Evolutionary conservation across 2,888 invertebrate genomes (phyloP).

Genomic region (Scrobipalpa atriplicella): DNA sequence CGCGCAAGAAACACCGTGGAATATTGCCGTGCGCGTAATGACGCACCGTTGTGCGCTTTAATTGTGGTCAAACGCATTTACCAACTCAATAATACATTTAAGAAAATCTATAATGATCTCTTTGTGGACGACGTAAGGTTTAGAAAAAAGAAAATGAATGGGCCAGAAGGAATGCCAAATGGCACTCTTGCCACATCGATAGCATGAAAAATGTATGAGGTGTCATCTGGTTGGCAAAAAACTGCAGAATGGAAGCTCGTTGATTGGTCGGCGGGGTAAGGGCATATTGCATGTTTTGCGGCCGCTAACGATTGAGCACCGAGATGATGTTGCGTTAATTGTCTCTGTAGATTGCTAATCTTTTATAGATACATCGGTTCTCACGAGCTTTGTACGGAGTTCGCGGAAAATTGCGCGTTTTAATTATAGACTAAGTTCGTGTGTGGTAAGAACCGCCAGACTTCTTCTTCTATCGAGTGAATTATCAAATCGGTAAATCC

Average conservation of each 20-base stretch:
- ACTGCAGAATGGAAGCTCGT: constrained; percentile 51
- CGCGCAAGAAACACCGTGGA: constrained; percentile 76
- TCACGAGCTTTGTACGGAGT: constrained; percentile 5
- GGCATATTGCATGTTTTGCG: constrained; percentile 46
- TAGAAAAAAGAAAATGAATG: constrained; percentile 28
- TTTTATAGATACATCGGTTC: constrained; percentile 29
- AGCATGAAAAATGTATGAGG: constrained; percentile 79
- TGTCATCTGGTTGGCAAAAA: constrained; percentile 72
- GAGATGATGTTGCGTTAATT: constrained; percentile 23
- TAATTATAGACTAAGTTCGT: background rate
- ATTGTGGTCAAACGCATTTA: constrained; percentile 69
- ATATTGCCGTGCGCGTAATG: constrained; percentile 80
- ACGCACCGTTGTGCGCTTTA: constrained; percentile 78
- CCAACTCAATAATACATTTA: constrained; percentile 42
- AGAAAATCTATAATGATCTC: constrained; percentile 32
- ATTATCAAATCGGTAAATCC: no score
- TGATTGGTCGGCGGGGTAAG: constrained; percentile 67
- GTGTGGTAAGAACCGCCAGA: background rate
- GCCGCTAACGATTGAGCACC: constrained; percentile 5
- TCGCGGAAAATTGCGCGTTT: background rate
- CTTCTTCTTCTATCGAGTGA: background rate
- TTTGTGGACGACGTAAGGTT: constrained; percentile 38
- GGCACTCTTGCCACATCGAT: constrained; percentile 58
- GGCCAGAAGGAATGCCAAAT: constrained; percentile 42
- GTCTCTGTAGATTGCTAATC: background rate